Conservation (phyloP, 2,888 invertebrate genomes). For the Zaprionus bogoriensis region DNA sequence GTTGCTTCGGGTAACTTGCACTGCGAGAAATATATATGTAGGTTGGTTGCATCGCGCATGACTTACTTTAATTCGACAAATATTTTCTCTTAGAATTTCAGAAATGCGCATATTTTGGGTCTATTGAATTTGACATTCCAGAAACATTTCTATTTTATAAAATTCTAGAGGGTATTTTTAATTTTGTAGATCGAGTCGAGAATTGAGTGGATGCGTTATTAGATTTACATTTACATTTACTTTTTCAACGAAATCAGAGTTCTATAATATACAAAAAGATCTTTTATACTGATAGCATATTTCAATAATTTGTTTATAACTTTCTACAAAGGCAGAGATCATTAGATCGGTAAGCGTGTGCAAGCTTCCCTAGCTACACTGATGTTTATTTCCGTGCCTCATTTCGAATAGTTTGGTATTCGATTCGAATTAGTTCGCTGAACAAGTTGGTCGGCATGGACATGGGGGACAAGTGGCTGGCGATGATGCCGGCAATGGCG, state of each 20-base stretch:
- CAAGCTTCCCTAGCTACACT: neutral
- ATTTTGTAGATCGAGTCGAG: neutral
- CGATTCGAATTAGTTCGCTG: constrained; percentile 6
- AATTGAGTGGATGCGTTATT: too few species aligned
- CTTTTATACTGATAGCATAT: neutral
- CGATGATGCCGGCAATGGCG: neutral
- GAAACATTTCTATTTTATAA: neutral
- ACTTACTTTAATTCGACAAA: too few species aligned
- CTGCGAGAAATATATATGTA: neutral
- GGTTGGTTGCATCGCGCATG: too few species aligned
- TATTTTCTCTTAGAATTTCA: neutral
- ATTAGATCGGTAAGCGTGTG: neutral
- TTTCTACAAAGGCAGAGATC: too few species aligned
- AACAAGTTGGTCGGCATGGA: constrained; percentile 7
- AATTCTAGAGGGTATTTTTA: neutral
- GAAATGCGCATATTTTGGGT: neutral
- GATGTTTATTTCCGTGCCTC: neutral
- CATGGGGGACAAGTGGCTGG: constrained; percentile 29
- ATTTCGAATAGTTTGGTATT: neutral
- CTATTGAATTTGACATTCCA: neutral
- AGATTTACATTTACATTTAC: too few species aligned
- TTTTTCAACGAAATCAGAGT: too few species aligned
- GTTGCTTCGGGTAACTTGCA: neutral
- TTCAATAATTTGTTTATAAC: too few species aligned
- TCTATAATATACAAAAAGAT: neutral